A percentile compares a stretch with the other conserved stretches of the same genome.
Evolutionary conservation across 2,888 invertebrate genomes (phyloP).

Genomic region (Abrostola tripartita): DNA sequence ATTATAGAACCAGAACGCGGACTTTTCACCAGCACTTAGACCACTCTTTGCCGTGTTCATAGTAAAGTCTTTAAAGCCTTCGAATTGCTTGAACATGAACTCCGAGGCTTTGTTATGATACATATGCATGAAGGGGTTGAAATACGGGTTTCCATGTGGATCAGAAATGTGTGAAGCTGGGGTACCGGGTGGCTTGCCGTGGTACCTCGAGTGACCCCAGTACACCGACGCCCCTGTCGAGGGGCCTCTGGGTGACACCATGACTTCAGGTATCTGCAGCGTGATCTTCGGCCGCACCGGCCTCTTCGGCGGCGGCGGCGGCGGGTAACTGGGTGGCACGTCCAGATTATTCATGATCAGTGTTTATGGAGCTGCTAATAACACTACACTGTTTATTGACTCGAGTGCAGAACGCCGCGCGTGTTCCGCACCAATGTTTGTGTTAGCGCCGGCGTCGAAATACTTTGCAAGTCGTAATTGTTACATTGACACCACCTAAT

Average conservation of each 20-base stretch:
- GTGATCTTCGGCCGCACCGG: slow-evolving; percentile 83
- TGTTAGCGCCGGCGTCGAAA: slow-evolving; percentile 74
- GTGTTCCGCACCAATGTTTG: slow-evolving; percentile 32
- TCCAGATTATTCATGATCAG: slow-evolving; percentile 70
- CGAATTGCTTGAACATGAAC: slow-evolving; percentile 94
- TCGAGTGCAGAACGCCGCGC: slow-evolving; percentile 31
- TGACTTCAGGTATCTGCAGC: slow-evolving; percentile 79
- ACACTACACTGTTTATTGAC: slow-evolving; percentile 47
- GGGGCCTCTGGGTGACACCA: slow-evolving; percentile 63
- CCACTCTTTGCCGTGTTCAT: slow-evolving; percentile 92
- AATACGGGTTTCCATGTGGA: slow-evolving; percentile 75
- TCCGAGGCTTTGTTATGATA: slow-evolving; percentile 92
- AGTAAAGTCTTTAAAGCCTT: slow-evolving; percentile 93
- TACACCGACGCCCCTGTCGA: slow-evolving; percentile 67
- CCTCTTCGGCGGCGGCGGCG: slow-evolving; percentile 78
- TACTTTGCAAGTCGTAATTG: slow-evolving; percentile 40
- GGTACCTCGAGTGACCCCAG: slow-evolving; percentile 67
- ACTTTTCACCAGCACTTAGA: slow-evolving; percentile 94
- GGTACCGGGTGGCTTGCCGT: slow-evolving; percentile 71
- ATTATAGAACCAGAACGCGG: slow-evolving; percentile 93
- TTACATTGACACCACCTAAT: slow-evolving; percentile 61
- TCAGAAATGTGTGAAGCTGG: slow-evolving; percentile 77
- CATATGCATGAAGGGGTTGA: slow-evolving; percentile 81
- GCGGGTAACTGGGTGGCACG: slow-evolving; percentile 73
- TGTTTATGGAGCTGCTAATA: slow-evolving; percentile 55